Percentiles rank a stretch among this genome's conserved stretches.
Conservation (phyloP, 2,888 invertebrate genomes). For the Pammene fasciana region DNA sequence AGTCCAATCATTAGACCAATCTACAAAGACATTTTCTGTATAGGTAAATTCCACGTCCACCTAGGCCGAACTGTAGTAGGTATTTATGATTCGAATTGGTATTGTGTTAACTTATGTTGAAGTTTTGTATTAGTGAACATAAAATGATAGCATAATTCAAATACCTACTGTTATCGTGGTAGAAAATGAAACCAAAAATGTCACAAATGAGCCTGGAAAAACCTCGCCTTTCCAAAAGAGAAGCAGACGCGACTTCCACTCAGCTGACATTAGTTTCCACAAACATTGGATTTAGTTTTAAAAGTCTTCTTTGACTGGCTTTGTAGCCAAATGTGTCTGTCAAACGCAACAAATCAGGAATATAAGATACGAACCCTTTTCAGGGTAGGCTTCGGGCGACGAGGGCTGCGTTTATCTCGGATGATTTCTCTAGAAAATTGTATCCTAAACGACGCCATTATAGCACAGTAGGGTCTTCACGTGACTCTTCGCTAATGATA, state of each 20-base stretch:
- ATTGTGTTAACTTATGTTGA: no score
- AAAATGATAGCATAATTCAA: no score
- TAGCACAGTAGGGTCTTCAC: neutral
- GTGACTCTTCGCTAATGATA: slow-evolving; percentile 2
- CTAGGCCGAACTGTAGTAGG: no score
- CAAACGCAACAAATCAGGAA: slow-evolving; percentile 27
- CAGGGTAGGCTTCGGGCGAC: slow-evolving; percentile 13
- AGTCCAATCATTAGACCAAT: slow-evolving; percentile 8
- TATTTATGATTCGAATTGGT: no score
- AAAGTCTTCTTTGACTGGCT: neutral
- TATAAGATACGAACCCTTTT: slow-evolving; percentile 31
- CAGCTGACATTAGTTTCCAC: neutral
- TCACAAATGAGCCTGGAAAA: no score
- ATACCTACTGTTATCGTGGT: no score
- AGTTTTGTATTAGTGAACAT: no score
- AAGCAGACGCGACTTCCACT: no score
- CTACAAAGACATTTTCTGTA: no score
- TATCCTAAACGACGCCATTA: slow-evolving; percentile 2
- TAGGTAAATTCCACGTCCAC: no score
- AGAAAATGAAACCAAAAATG: no score
- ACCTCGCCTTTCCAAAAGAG: no score
- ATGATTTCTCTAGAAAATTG: slow-evolving; percentile 18
- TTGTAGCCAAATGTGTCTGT: slow-evolving; percentile 21
- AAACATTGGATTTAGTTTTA: neutral
- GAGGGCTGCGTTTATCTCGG: slow-evolving; percentile 14